These are phyloP conservation scores for Coracias cyanogaster DNA, from an alignment of 2,797 vertebrate genomes.

Conservation along the genomic window DNA sequence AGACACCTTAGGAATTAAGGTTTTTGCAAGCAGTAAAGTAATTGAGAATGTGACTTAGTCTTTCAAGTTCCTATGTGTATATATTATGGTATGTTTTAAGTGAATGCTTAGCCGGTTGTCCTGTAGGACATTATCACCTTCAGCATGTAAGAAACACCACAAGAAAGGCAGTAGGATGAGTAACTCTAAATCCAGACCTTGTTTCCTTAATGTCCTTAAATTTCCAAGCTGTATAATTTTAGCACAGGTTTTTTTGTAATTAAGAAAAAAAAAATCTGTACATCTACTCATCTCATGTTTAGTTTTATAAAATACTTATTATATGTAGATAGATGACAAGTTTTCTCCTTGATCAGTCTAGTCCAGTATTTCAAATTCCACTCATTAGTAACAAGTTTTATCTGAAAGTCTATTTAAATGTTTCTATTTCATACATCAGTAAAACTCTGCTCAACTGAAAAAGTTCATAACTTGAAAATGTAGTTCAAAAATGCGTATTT, in stretches of 20 bases:
- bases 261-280: background rate
- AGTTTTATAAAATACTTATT: background rate
- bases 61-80: background rate
- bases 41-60: background rate
- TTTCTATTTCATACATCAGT: conserved; percentile 48
- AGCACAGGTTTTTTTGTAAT: background rate
- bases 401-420: conserved; percentile 21
- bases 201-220: background rate
- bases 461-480: conserved; percentile 20
- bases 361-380: background rate
- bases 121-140: background rate
- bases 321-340: background rate
- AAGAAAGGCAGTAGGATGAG: background rate
- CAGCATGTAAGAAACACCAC: background rate
- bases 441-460: conserved; percentile 15
- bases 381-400: conserved; percentile 4
- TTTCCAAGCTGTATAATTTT: background rate
- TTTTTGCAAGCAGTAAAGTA: background rate
- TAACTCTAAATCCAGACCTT: background rate
- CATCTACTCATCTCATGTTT: background rate
- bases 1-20: background rate
- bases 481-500: background rate
- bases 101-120: background rate
- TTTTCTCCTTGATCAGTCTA: background rate
- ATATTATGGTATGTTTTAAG: background rate